A percentile compares a stretch with the other conserved stretches of the same genome.
These are phyloP conservation scores for Drosophila nikananu DNA, from an alignment of 1,140 invertebrate genomes.

Conservation along the genomic window DNA sequence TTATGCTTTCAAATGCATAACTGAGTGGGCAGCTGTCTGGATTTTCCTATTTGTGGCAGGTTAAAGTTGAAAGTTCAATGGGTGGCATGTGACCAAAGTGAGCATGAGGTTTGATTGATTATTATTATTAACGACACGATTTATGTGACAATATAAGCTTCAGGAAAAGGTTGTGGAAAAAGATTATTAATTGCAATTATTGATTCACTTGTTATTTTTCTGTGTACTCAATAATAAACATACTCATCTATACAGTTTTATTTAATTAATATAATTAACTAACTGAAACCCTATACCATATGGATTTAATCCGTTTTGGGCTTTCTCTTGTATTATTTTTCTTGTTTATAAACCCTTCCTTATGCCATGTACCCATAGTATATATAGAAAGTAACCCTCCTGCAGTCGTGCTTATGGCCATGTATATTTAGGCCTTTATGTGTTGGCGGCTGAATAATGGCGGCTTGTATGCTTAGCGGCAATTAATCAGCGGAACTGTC, in stretches of 20 bases:
- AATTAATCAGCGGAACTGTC: conserved; percentile 83
- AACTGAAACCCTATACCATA: neutral
- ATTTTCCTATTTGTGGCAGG: neutral
- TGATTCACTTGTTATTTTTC: neutral
- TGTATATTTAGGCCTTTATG: conserved; percentile 56
- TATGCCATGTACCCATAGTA: neutral
- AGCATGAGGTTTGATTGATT: conserved; percentile 13
- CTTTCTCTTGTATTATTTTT: neutral
- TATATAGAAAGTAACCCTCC: conserved; percentile 11
- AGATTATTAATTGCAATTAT: neutral
- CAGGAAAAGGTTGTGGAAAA: neutral
- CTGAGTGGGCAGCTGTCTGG: conserved; percentile 40
- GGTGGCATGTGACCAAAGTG: neutral
- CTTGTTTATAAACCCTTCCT: conserved; percentile 5
- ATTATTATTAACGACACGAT: conserved; percentile 13
- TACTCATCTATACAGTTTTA: neutral
- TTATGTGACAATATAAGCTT: too few relatives aligned
- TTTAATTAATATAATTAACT: neutral
- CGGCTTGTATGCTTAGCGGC: conserved; percentile 76
- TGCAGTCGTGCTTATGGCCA: neutral
- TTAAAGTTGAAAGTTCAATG: conserved; percentile 18
- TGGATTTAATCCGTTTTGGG: neutral
- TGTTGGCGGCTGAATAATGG: conserved; percentile 65
- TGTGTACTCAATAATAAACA: too few relatives aligned
- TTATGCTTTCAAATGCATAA: conserved; percentile 10